Evolutionary conservation across 35 echinoderm and acorn worm species (phyloP), one percentile per base, ranked within the genome.

Genomic region (Lytechinus pictus): DNA sequence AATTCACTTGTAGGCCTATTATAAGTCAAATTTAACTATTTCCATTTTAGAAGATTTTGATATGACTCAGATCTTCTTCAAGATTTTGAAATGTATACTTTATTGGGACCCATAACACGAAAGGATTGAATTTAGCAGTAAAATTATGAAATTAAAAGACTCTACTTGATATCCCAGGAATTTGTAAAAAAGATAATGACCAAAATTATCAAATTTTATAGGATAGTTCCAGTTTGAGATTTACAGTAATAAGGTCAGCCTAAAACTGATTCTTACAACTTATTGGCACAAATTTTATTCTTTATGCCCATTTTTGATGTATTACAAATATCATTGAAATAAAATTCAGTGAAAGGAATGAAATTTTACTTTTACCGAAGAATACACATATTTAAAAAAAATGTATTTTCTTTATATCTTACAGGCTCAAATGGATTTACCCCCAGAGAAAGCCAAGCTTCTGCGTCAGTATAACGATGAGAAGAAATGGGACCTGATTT

Each of bases 401-500:
- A 13, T 92, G 3, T 14, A 57, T 28, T 94, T 58, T 96, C 27
- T 61, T 95, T 54, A 61, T 94, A 96, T 88, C 54, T 87, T 95
- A 6, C 92, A 99, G 98, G 97, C 96, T 89, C 97, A 97, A 89
- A 99, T 99, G 98, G 98, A 99, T 96, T 95, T 99, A 29, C 98
- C 98, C 33, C 98, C 98, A 92, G 98, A 99, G 53, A 99, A 99
- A 92, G 98, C 98, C 16, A 98, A 97, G 94, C 96, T 99, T 28
- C 95, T 99, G 53, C 89, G 97, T 19, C 97, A 97, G 54, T 99
- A 99, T 96, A 97, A 99, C 28, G 98, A 99, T 94, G 97, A 98
- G 54, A 99, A 99, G 93, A 99, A 99, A 95, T 99, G 98, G 98
- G 98, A 99, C 87, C 98, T 99, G 53, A 99, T 99, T 24, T 98